Evolutionary conservation across 2,797 vertebrate species (phyloP).

Genomic region (Anas bernieri): DNA sequence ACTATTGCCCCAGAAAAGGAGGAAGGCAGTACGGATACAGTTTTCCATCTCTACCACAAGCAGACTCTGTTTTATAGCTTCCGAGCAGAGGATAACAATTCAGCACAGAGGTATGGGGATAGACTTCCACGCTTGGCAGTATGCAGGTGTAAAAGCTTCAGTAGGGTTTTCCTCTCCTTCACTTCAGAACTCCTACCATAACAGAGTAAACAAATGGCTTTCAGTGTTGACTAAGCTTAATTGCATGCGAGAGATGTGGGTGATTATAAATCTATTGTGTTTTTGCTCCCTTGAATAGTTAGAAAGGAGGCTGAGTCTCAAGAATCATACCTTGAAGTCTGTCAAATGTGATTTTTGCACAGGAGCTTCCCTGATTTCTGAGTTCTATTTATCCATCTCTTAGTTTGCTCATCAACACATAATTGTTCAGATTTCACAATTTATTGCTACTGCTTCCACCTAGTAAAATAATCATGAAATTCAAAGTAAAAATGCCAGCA

Average conservation of each 20-base stretch:
- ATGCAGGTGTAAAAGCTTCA: not conserved
- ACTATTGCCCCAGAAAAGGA: constrained; percentile 87
- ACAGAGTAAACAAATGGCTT: not conserved
- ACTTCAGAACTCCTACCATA: not conserved
- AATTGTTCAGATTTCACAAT: not conserved
- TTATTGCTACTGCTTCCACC: not conserved
- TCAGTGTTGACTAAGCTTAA: not conserved
- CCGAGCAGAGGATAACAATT: constrained; percentile 88
- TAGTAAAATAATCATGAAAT: not conserved
- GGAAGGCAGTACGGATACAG: constrained; percentile 78
- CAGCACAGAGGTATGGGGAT: constrained; percentile 88
- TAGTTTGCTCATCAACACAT: not conserved
- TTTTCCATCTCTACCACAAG: constrained; percentile 98
- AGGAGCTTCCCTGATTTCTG: not conserved
- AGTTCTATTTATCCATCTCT: not conserved
- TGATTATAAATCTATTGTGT: not conserved
- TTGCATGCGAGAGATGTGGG: not conserved
- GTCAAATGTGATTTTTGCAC: not conserved
- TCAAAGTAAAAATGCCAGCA: constrained; percentile 1
- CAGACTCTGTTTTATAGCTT: constrained; percentile 95
- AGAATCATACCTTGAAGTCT: not conserved
- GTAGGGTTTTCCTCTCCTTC: not conserved
- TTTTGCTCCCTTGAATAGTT: not conserved
- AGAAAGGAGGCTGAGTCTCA: not conserved
- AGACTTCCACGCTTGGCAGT: not conserved